A percentile compares a stretch with the other conserved stretches of the same genome.
Conservation (phyloP, 2,888 invertebrate species). For the Rhorus exstirpatorius region DNA sequence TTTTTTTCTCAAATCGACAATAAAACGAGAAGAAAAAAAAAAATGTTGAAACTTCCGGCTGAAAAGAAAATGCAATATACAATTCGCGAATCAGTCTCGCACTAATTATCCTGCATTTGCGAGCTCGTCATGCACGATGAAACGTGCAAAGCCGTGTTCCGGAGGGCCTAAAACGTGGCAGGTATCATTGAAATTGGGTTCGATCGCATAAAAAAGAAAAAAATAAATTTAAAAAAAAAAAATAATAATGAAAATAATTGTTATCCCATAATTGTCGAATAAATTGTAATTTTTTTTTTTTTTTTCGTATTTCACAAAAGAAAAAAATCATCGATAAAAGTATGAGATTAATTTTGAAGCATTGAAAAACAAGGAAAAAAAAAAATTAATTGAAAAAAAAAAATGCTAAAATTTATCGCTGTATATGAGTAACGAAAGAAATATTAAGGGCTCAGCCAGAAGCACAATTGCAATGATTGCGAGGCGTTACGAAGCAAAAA, state of each 20-base stretch:
- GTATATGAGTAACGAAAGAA: conserved; percentile 13
- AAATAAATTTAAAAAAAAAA: no score
- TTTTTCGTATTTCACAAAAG: background rate
- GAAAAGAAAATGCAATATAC: no score
- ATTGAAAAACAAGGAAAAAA: background rate
- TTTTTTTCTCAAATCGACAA: no score
- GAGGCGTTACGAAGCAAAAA: conserved; percentile 60
- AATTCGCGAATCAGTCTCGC: conserved; percentile 36
- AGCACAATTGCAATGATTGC: conserved; percentile 44
- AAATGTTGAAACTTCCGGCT: background rate
- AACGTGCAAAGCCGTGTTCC: conserved; percentile 44
- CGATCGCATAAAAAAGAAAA: conserved; percentile 8
- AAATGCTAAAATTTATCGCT: background rate
- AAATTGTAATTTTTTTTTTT: conserved; percentile 18
- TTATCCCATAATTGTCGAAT: background rate
- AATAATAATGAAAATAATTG: no score
- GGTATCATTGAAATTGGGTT: conserved; percentile 21
- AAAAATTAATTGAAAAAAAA: background rate
- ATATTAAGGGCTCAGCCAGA: conserved; percentile 56
- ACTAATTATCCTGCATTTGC: conserved; percentile 33
- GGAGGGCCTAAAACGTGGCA: background rate
- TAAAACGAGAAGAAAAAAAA: no score
- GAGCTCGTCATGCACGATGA: conserved; percentile 55
- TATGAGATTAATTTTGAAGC: background rate
- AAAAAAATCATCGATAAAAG: conserved; percentile 19